Conservation (phyloP, 2,113 vertebrate genomes). For the Platysternon megacephalum region DNA sequence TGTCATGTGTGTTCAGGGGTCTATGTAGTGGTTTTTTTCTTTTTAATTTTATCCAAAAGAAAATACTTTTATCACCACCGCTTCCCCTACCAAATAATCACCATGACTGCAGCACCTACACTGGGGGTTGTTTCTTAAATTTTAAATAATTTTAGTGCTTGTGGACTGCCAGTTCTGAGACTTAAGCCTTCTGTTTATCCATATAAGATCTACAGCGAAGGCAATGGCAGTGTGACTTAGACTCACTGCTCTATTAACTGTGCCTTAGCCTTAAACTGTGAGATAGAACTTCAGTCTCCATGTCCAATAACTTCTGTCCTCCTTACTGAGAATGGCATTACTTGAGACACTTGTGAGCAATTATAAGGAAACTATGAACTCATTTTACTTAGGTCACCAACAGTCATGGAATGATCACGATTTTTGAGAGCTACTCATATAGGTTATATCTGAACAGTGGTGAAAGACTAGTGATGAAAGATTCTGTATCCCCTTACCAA, state of each 20-base stretch:
- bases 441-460: background rate
- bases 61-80: accelerated
- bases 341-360: background rate
- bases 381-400: background rate
- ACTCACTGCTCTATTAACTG: background rate
- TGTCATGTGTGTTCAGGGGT: background rate
- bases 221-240: background rate
- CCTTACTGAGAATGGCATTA: accelerated
- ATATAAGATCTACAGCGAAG: background rate
- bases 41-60: background rate
- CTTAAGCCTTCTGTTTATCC: accelerated
- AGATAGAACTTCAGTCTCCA: background rate
- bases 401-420: background rate
- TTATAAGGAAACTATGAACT: background rate
- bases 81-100: background rate
- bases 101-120: background rate
- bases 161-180: background rate
- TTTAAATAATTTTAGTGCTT: background rate
- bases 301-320: background rate
- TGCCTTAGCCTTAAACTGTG: background rate
- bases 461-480: background rate
- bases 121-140: background rate
- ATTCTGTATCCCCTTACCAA: background rate
- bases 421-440: background rate
- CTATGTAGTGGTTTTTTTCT: accelerated